Base-by-base conservation (phyloP, 1,140 invertebrate genomes). In the Callitettix versicolor region DNA sequence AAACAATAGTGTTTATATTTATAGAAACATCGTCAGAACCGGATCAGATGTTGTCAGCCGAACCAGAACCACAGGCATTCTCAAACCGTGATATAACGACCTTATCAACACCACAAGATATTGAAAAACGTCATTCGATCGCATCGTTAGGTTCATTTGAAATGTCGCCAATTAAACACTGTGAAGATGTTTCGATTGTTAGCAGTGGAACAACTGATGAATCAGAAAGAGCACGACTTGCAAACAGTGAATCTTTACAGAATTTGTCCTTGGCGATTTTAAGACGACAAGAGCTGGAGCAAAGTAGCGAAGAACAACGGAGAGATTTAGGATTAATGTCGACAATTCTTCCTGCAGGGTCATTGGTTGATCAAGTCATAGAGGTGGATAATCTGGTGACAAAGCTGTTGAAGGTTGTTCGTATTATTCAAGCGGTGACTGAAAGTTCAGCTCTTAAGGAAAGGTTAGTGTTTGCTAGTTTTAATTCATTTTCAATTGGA, bases 311-410 rank as follows among this genome's bases (percentile, higher is more conserved):
- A 44, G 42, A 57, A 57, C 18, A 26, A 6, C 47, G 69, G 15
- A 64, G 67, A 65, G 71, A 67, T 58, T 68, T 64, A 65, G 69
- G 63, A 59, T 67, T 50, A 69, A 64, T 58, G 58, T 62, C 49
- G 60, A 65, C 50, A 58, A 65, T 21, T 63, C 60, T 53, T 62
- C 65, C 26, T 64, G 65, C 60, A 59, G 67, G 58, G 63, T 67
- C 65, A 55, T 71, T 85, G 7, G 78, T 84, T 18, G 82, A 85
- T 70, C 82, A 85, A 73, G 81, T 85, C 4, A 84, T 85, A 53
- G 79, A 84, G 14, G 81, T 85, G 22, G 82, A 88, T 68, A 82
- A 82, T 69, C 69, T 85, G 14, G 76, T 88, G 5, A 84, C 82
- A 1, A 83, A 81, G 62, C 68, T 88, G 61, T 71, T 88, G 53